These are phyloP conservation scores for Cheilosia impressa DNA, from an alignment of 2,888 invertebrate genomes.

Conservation along the genomic window DNA sequence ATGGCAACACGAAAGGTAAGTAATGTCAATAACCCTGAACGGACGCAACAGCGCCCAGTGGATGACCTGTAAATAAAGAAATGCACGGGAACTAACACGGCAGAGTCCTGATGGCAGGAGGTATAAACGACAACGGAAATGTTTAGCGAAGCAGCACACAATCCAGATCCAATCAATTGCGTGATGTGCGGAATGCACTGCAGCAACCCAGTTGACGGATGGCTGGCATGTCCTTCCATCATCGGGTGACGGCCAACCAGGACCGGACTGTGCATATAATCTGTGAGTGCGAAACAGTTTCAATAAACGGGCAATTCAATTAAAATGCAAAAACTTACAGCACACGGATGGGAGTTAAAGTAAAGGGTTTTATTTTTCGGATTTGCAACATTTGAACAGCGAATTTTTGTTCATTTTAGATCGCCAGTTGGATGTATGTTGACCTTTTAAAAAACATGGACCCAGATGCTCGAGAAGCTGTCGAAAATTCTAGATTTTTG, in stretches of 20 bases:
- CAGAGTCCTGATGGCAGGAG: background rate
- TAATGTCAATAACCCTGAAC: conserved; percentile 2
- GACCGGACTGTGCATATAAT: conserved; percentile 2
- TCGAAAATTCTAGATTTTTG: too few species aligned
- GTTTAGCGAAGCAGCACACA: conserved; percentile 15
- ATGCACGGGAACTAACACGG: background rate
- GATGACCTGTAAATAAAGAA: conserved; percentile 17
- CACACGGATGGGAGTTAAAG: background rate
- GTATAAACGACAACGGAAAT: background rate
- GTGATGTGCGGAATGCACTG: conserved; percentile 43
- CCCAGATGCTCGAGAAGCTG: too few species aligned
- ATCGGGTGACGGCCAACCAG: background rate
- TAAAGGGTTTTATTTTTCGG: too few species aligned
- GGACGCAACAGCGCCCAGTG: background rate
- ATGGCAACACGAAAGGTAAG: conserved; percentile 26
- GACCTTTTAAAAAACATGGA: too few species aligned
- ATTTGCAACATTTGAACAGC: too few species aligned
- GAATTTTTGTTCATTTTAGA: too few species aligned
- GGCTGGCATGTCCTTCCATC: conserved; percentile 1
- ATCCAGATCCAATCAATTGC: conserved; percentile 58
- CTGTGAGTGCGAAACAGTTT: conserved; percentile 24
- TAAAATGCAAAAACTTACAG: conserved; percentile 30
- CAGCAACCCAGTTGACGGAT: conserved; percentile 33
- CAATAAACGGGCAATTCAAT: conserved; percentile 29
- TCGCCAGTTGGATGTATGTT: too few species aligned